Base-by-base conservation (phyloP, 1,140 invertebrate genomes). In the Panagrolaimus sp. region DNA sequence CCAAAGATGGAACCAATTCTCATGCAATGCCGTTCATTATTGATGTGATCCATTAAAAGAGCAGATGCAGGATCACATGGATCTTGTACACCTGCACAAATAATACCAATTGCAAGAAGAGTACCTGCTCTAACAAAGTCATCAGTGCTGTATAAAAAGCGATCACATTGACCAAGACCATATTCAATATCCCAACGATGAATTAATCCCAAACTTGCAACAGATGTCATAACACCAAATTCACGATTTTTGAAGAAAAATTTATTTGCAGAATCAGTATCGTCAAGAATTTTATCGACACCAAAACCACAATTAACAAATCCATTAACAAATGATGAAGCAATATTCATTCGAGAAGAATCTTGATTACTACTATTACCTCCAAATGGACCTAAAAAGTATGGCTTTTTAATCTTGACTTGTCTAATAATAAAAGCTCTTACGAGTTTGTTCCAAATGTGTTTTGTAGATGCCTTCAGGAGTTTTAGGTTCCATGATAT, bases 191-290 rank as follows among this genome's bases (percentile, higher is more conserved):
- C 96, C 96, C 96, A 99, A 1, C 98, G 84, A 23, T 97, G 87
- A 61, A 92, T 88, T 64, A 98, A 87, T 57, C 96, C 96, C 1
- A 98, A 85, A 0, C 94, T 96, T 0, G 96, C 96, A 1, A 94
- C 96, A 1, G 96, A 94, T 84, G 92, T 96, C 5, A 99, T 84
- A 93, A 98, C 97, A 0, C 89, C 95, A 84, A 97, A 93, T 84
- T 99, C 96, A 85, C 98, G 98, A 84, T 98, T 98, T 82, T 98
- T 98, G 81, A 96, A 96, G 76, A 99, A 87, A 95, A 95, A 99
- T 80, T 96, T 96, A 78, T 93, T 95, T 3, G 93, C 93, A 84
- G 97, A 93, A 77, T 97, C 94, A 72, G 92, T 91, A 51, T 86
- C 85, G 9, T 96, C 88, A 51, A 87, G 76, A 0, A 98, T 87